Evolutionary conservation across 2,113 vertebrate species (phyloP).

Genomic region (Nothobranchius kuhntae): DNA sequence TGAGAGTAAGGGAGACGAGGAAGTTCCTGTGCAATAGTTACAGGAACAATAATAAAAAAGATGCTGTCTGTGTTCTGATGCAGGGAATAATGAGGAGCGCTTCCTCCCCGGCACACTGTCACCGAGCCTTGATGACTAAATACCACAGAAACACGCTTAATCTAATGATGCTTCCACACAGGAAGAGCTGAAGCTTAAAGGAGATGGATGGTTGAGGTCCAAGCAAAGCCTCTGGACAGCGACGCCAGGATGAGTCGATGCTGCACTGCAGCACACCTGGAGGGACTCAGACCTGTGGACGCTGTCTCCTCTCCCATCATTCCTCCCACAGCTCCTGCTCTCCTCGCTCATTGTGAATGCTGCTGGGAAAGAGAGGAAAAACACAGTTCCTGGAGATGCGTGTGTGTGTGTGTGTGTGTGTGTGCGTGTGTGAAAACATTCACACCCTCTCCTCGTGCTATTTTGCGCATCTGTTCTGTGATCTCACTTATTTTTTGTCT

Average conservation of each 20-base stretch:
- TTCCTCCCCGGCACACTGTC: slow-evolving; percentile 14
- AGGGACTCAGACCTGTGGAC: slow-evolving; percentile 68
- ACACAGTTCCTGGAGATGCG: slow-evolving; percentile 28
- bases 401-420: background rate
- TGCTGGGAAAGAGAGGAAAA: slow-evolving; percentile 13
- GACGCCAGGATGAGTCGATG: slow-evolving; percentile 53
- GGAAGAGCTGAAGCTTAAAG: slow-evolving; percentile 27
- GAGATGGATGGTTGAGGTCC: slow-evolving; percentile 23
- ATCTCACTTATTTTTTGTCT: slow-evolving; percentile 5
- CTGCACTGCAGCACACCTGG: slow-evolving; percentile 68
- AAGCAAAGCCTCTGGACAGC: slow-evolving; percentile 25
- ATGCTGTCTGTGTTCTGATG: slow-evolving; percentile 9
- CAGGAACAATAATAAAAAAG: background rate
- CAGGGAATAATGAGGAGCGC: slow-evolving; percentile 4
- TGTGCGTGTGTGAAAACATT: background rate
- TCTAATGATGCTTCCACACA: background rate
- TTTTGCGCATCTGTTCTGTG: slow-evolving; percentile 11
- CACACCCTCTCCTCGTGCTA: slow-evolving; percentile 19
- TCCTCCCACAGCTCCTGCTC: slow-evolving; percentile 57
- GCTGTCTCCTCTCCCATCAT: slow-evolving; percentile 60
- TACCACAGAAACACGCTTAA: slow-evolving; percentile 15
- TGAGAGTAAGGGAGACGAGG: slow-evolving; percentile 1
- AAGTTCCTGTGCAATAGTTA: slow-evolving; percentile 18
- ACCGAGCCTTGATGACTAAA: slow-evolving; percentile 34
- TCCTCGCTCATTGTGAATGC: slow-evolving; percentile 34